Evolutionary conservation across 2,113 vertebrate genomes (phyloP).

Genomic region (Myrmecophaga tridactyla): DNA sequence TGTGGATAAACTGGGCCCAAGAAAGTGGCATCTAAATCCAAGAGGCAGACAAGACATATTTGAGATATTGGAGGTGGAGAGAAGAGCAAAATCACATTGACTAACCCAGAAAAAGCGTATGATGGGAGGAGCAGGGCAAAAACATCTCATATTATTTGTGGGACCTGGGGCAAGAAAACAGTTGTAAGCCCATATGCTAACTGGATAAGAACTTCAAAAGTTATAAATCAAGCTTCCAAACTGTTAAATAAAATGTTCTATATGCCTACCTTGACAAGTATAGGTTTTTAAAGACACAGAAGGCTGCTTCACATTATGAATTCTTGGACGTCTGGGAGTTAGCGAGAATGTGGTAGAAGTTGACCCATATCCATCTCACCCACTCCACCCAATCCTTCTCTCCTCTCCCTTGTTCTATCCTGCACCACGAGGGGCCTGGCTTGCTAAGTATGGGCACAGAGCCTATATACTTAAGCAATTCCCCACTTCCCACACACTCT

Average conservation of each 20-base stretch:
- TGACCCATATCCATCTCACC: neutral
- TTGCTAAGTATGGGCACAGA: no score
- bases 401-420: neutral
- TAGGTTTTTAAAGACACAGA: neutral
- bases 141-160: neutral
- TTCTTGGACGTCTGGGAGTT: neutral
- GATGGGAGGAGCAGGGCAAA: neutral
- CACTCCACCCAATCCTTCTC: neutral
- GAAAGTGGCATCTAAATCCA: neutral
- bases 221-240: neutral
- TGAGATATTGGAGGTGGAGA: neutral
- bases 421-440: neutral
- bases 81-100: neutral
- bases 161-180: neutral
- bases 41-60: neutral
- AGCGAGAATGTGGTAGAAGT: neutral
- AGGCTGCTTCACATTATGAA: neutral
- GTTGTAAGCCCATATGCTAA: rapidly evolving
- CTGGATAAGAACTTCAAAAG: neutral
- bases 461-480: neutral
- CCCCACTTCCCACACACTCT: neutral
- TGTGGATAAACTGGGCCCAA: neutral
- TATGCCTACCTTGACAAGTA: neutral
- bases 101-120: neutral
- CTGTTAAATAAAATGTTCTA: neutral